Evolutionary conservation across 92 coral and sea anemone genomes (phyloP).

Genomic region (Porites rus): DNA sequence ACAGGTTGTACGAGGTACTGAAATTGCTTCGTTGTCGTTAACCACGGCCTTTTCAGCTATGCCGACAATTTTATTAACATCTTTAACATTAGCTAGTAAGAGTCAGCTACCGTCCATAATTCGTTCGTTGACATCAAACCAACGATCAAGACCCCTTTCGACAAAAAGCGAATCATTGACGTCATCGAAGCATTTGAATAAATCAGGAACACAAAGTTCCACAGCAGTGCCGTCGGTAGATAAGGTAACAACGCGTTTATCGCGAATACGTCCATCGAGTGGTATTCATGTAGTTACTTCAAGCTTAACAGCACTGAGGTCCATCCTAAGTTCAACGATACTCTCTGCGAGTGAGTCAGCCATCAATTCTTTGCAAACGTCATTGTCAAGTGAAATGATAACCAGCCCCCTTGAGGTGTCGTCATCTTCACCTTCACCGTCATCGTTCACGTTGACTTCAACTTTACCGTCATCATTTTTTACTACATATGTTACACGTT

Average conservation of each 20-base stretch:
- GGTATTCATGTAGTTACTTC: neutral
- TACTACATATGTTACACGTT: neutral
- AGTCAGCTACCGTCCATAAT: neutral
- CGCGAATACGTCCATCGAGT: neutral
- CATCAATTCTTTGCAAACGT: neutral
- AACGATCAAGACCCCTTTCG: neutral
- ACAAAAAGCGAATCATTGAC: neutral
- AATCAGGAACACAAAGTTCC: neutral
- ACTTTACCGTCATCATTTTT: neutral
- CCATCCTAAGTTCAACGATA: neutral
- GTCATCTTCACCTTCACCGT: neutral
- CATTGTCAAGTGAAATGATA: neutral
- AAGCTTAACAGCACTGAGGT: neutral
- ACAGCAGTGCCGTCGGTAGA: neutral
- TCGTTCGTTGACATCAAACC: neutral
- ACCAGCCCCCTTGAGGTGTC: neutral
- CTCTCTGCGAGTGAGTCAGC: neutral
- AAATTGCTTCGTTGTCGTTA: too few species aligned
- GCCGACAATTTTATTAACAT: too few species aligned
- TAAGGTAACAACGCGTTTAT: neutral
- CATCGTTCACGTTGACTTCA: conserved; percentile 7
- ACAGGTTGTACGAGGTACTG: too few species aligned
- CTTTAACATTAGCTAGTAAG: neutral
- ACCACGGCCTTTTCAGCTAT: too few species aligned
- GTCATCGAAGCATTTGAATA: neutral